phyloP scores from a whole-genome alignment of 1,140 invertebrate species.

The Gonatopus flavifemur region DNA sequence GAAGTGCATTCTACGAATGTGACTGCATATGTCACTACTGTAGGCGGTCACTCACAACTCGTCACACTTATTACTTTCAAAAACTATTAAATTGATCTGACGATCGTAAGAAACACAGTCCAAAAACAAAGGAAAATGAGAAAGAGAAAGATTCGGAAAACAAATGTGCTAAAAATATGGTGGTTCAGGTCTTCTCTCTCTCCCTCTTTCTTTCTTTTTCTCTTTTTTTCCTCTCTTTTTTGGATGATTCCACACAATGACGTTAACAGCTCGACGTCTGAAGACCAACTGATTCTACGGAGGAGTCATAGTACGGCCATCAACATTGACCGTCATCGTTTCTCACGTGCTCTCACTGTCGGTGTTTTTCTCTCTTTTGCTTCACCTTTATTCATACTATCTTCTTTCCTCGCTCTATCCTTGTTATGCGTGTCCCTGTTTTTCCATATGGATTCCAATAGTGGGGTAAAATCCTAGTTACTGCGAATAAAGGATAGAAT shows the following conservation, averaged over 20 bases:
- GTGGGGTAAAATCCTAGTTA: too few relatives aligned
- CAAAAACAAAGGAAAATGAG: conserved; percentile 4
- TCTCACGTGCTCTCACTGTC: conserved; percentile 3
- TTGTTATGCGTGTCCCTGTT: too few relatives aligned
- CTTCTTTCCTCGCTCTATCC: not conserved
- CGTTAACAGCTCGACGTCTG: conserved; percentile 33
- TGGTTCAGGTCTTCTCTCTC: not conserved
- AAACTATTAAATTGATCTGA: not conserved
- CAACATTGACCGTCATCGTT: conserved; percentile 43
- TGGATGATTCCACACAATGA: conserved; percentile 7
- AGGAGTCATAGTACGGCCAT: conserved; percentile 28
- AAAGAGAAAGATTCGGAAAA: not conserved
- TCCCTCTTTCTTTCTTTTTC: not conserved
- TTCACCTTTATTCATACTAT: too few relatives aligned
- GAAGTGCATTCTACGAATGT: too few relatives aligned
- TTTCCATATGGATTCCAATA: too few relatives aligned
- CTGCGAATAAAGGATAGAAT: too few relatives aligned
- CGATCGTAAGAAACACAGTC: not conserved
- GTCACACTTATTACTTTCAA: too few relatives aligned
- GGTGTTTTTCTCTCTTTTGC: not conserved
- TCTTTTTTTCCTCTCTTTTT: not conserved
- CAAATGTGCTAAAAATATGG: not conserved
- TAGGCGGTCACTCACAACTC: too few relatives aligned
- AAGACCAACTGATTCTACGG: conserved; percentile 37
- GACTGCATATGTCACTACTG: too few relatives aligned